Percentiles rank a stretch among this genome's conserved stretches.
phyloP scores from a whole-genome alignment of 2,888 invertebrate genomes.

The Eucriotettix oculatus region DNA sequence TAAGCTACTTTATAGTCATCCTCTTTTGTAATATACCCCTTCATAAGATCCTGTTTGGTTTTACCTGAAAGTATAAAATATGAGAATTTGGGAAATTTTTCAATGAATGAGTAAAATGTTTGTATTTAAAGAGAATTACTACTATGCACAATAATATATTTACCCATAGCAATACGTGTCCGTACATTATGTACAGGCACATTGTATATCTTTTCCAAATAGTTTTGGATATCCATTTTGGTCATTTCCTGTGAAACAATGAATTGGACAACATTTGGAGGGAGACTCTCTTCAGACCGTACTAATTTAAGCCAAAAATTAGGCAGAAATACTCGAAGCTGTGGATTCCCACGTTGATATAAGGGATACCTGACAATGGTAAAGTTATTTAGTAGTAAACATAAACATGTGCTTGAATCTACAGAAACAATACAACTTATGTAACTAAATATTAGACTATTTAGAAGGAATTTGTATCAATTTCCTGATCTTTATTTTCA shows the following conservation, averaged over 20 bases:
- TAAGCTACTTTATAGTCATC: slow-evolving; percentile 71
- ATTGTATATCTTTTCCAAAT: slow-evolving; percentile 89
- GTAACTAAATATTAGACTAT: too few relatives aligned
- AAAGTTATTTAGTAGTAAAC: too few relatives aligned
- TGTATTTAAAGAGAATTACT: not conserved
- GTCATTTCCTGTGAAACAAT: slow-evolving; percentile 92
- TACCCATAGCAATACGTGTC: slow-evolving; percentile 56
- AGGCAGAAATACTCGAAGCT: slow-evolving; percentile 78
- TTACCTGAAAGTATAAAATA: slow-evolving; percentile 18
- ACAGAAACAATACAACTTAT: too few relatives aligned
- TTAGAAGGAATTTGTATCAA: too few relatives aligned
- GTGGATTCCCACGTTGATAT: slow-evolving; percentile 87
- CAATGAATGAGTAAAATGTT: not conserved
- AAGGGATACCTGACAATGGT: slow-evolving; percentile 62
- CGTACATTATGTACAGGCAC: slow-evolving; percentile 61
- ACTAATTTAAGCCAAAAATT: slow-evolving; percentile 96
- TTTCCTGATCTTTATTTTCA: too few relatives aligned
- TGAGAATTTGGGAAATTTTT: not conserved
- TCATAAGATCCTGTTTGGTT: slow-evolving; percentile 36
- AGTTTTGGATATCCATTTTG: slow-evolving; percentile 72
- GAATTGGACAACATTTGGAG: slow-evolving; percentile 72
- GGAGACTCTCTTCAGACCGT: slow-evolving; percentile 43
- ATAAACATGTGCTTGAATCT: too few relatives aligned
- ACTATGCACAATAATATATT: slow-evolving; percentile 14
- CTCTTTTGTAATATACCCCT: slow-evolving; percentile 57